These are phyloP conservation scores for Idaea biselata DNA, from an alignment of 2,888 invertebrate genomes.

Conservation along the genomic window DNA sequence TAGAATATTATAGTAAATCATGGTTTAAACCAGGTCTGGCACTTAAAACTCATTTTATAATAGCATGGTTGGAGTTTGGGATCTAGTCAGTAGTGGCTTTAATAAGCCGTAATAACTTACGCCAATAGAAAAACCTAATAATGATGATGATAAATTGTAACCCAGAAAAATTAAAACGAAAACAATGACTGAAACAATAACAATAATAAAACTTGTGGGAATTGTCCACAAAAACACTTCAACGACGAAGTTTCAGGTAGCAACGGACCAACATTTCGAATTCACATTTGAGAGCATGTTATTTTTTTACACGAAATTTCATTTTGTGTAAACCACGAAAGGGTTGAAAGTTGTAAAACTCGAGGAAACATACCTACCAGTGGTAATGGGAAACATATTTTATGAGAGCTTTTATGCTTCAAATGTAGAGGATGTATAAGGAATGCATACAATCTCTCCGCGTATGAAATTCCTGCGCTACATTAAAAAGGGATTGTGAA, in stretches of 20 bases:
- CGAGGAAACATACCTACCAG: constrained; percentile 30
- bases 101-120: too few relatives aligned
- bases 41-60: too few relatives aligned
- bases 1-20: too few relatives aligned
- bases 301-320: constrained; percentile 21
- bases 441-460: constrained; percentile 18
- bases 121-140: too few relatives aligned
- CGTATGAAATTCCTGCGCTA: constrained; percentile 21
- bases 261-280: not conserved
- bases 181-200: not conserved
- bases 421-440: constrained; percentile 12
- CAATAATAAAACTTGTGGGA: constrained; percentile 7
- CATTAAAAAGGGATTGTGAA: not conserved
- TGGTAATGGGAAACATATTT: constrained; percentile 32
- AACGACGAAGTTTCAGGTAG: not conserved
- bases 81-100: too few relatives aligned
- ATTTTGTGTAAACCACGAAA: constrained; percentile 37
- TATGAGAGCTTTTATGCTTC: constrained; percentile 31
- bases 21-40: too few relatives aligned
- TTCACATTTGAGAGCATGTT: not conserved
- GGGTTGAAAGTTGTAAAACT: constrained; percentile 29
- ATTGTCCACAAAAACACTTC: not conserved
- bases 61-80: too few relatives aligned
- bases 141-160: not conserved
- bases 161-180: not conserved